Base-by-base conservation (phyloP, 2,797 vertebrate species). In the Anolis apletophallus region DNA sequence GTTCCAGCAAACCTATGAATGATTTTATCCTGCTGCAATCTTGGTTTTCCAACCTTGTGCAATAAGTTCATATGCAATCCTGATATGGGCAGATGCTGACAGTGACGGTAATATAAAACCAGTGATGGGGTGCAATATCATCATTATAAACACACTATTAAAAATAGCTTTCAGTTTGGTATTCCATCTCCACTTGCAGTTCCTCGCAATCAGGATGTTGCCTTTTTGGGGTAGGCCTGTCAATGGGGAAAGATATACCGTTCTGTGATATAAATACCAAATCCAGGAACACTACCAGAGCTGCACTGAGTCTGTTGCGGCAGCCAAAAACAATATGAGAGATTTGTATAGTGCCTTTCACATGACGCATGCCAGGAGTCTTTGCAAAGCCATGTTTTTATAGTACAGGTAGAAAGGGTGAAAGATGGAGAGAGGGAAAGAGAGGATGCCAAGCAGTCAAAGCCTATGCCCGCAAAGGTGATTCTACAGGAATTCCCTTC, bases 201-300 rank as follows among this genome's bases (percentile, higher is more conserved):
- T 90, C 75, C 55, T 83, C 86, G 76, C n/a, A 26, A 26, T 29
- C 46, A 59, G 72, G 61, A 59, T 34, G 29, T 69, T 14, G 34
- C 52, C 76, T 88, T 46, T 93, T 86, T 80, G 89, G 86, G 91
- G 85, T 90, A 40, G 40, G 34, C 54, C 9, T 0, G 75, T 23
- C 23, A 17, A 21, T 21, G 75, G 71, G 77, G n/a, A 83, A 89
- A 91, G 80, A 76, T 3, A 82, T 1, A 26, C 75, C 14, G 88
- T 85, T 76, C 81, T 26, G 59, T 59, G 17, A 86, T 40, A 57
- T 46, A 68, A 69, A 23, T 2, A 54, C 0, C 82, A 90, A 90
- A 87, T 14, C 34, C 59, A 83, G 78, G 83, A 5, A 10, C 55
- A 85, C 36, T 57, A 64, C 50, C 16, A 0, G 5, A 19, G 23